Conservation (phyloP, 2,888 invertebrate genomes). For the Meloe dianella region DNA sequence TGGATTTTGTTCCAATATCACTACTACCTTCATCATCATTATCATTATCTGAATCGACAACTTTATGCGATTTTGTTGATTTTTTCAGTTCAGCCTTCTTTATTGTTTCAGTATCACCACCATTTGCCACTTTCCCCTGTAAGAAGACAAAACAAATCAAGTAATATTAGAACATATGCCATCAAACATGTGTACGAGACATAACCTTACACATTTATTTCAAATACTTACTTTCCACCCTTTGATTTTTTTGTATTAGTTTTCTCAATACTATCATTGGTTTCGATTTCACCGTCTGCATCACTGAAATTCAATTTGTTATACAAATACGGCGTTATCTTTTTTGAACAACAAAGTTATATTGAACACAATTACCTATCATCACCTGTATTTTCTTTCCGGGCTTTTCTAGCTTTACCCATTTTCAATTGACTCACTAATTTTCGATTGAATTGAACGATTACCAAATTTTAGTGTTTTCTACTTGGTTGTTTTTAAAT, state of each 20-base stretch:
- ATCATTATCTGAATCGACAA: slow-evolving; percentile 53
- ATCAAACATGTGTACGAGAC: slow-evolving; percentile 20
- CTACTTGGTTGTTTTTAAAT: background rate
- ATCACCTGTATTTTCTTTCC: slow-evolving; percentile 76
- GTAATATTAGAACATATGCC: background rate
- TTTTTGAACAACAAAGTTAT: slow-evolving; percentile 1
- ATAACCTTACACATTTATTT: slow-evolving; percentile 37
- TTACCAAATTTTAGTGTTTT: background rate
- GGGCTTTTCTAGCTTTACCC: slow-evolving; percentile 84
- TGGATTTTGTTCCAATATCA: slow-evolving; percentile 32
- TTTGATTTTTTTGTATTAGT: slow-evolving; percentile 51
- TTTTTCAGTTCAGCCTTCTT: slow-evolving; percentile 38
- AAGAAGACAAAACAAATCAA: background rate
- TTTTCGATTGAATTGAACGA: background rate
- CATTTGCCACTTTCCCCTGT: slow-evolving; percentile 21
- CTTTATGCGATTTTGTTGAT: slow-evolving; percentile 48
- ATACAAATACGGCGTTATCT: slow-evolving; percentile 5
- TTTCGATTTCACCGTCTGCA: slow-evolving; percentile 62
- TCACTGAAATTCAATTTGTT: slow-evolving; percentile 63
- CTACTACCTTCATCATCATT: slow-evolving; percentile 45
- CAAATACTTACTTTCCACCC: slow-evolving; percentile 47
- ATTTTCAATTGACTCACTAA: slow-evolving; percentile 56
- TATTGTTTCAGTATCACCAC: slow-evolving; percentile 43
- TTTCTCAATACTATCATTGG: slow-evolving; percentile 49
- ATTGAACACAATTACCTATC: slow-evolving; percentile 74